Evolutionary conservation across 2,888 invertebrate genomes (phyloP), one percentile per base, ranked within the genome.

Genomic region (Drosophila atroscutellata): DNA sequence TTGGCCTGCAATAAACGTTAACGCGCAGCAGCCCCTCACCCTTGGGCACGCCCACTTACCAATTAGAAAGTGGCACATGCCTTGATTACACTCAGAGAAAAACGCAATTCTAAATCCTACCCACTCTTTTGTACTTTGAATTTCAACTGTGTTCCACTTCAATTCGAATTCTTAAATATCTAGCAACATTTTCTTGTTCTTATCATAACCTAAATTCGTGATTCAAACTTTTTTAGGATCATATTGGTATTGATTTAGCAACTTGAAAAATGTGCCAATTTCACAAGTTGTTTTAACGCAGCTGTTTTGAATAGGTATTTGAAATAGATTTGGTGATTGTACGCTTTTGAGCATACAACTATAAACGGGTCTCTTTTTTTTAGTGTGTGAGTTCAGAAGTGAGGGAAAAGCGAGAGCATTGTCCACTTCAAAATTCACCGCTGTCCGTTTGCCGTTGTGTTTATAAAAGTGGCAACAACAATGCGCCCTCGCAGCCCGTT

Each of bases 381-480:
- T 7, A n/a, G 39, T 56, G 55, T 15, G 9, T 2, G 11, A 18
- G 8, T 2, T 2, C 13, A n/a, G 37, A 26, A 6, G 42, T 51
- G 15, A n/a, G 52, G 37, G 36, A 47, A 30, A 7, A 24, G 47
- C 20, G 37, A 20, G 45, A 45, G 63, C 42, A 66, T 28, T 42
- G 52, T 28, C 28, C 57, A 70, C 77, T 76, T 74, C 20, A 71
- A 62, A 62, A 61, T 59, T 78, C 39, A 34, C 26, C 28, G 28
- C 37, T 62, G 20, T 30, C 70, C 62, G 42, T 30, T 49, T n/a
- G 47, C 20, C 72, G 45, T 61, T 64, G 55, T 87, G 72, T 75
- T 88, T 72, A 66, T 82, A 79, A 79, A 75, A 82, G 75, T 87
- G 79, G 39, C 66, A 85, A 55, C 63, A 77, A 71, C 45, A 37